Base-by-base conservation (phyloP, 2,113 vertebrate genomes). In the Castor canadensis region DNA sequence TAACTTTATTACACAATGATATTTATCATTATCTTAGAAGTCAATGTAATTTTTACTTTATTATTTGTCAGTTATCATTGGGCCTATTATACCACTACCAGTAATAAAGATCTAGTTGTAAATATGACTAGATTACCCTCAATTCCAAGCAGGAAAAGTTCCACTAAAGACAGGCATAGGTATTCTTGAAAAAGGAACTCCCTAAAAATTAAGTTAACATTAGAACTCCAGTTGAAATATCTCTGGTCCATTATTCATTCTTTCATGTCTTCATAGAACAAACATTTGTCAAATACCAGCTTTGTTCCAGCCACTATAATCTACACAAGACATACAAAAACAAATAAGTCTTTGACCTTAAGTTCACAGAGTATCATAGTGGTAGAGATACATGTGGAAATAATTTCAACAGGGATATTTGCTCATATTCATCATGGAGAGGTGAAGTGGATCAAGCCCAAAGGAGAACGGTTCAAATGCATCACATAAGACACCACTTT, bases 141-240 rank as follows among this genome's bases (percentile, higher is more conserved):
- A 80, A 49, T 96, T 35, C 26, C 28, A 67, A 35, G 49, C 54
- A 93, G 47, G 87, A 73, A 52, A 95, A 62, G 43, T 69, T 62
- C 12, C 30, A 81, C 52, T 82, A 47, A 87, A 93, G 58, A 81
- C 28, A 95, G 28, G 32, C 56, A 71, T 28, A 69, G 67, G 28
- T 94, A 64, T 77, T 84, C n/a, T 64, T 82, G 91, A 62, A 91
- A 91, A 83, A 47, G 72, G 67, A 58, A 72, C 91, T 94, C 72
- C 58, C 80, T 95, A 47, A 69, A 92, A 95, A 67, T 12, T 81
- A 71, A 75, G 22, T 93, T 92, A 71, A 94, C 88, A 62, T 45
- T 77, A 32, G 58, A 90, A 40, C n/a, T 92, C 49, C 32, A 82
- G 45, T 35, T 73, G 15, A 80, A 72, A 92, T 67, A 75, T 64